phyloP scores from a whole-genome alignment of 2,797 vertebrate genomes.

The Aselliscus stoliczkanus region DNA sequence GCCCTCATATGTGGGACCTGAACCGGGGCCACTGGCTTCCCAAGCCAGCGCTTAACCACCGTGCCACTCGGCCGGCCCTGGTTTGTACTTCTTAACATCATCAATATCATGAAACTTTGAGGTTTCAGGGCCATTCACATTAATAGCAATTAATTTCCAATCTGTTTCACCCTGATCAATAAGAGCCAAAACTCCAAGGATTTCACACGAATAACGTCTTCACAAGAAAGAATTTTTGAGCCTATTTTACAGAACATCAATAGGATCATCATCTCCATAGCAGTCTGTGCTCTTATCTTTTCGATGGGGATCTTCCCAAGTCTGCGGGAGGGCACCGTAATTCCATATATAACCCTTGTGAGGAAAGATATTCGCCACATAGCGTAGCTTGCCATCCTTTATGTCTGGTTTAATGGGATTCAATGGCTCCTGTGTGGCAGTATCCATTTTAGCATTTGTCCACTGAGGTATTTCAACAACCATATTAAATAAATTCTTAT shows the following conservation, averaged over 20 bases:
- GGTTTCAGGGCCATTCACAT: constrained; percentile 91
- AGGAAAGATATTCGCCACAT: constrained; percentile 95
- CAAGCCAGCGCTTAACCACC: too few relatives aligned
- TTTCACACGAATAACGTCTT: constrained; percentile 94
- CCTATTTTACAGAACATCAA: constrained; percentile 98
- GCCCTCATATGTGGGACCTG: too few relatives aligned
- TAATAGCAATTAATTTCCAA: constrained; percentile 97
- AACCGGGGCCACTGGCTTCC: too few relatives aligned
- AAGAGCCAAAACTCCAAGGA: constrained; percentile 92
- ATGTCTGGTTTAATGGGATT: constrained; percentile 98
- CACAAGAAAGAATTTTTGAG: constrained; percentile 88
- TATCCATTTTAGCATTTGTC: too few relatives aligned
- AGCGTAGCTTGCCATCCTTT: constrained; percentile 93
- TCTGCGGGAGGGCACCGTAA: constrained; percentile 98
- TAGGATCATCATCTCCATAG: constrained; percentile 95
- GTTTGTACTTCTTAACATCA: constrained; percentile 90
- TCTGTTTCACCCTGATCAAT: constrained; percentile 96
- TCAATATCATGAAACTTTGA: constrained; percentile 90
- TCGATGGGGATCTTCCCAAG: constrained; percentile 95
- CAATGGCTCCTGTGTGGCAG: constrained; percentile 91
- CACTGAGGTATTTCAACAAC: too few relatives aligned
- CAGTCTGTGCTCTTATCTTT: constrained; percentile 87
- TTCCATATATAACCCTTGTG: constrained; percentile 99
- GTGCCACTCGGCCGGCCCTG: too few relatives aligned
- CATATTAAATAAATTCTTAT: too few relatives aligned